phyloP scores from a whole-genome alignment of 92 coral and sea anemone species.

The Chrysogorgia sp. region DNA sequence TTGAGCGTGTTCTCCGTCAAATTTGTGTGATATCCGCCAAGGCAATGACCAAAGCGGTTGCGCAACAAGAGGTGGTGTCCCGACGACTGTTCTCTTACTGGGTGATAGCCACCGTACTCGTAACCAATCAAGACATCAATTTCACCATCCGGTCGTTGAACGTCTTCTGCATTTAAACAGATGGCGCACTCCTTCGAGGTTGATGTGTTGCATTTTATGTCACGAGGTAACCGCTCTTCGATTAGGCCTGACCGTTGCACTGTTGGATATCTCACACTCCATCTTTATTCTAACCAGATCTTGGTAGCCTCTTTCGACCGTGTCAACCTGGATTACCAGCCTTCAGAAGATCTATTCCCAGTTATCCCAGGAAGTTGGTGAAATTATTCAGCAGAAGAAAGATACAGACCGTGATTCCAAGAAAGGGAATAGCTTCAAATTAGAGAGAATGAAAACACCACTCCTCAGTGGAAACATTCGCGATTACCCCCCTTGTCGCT shows the following conservation, averaged over 20 bases:
- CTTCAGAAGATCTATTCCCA: neutral
- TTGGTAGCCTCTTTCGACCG: too few relatives aligned
- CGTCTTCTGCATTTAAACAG: constrained; percentile 56
- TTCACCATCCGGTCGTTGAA: constrained; percentile 62
- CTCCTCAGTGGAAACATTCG: constrained; percentile 63
- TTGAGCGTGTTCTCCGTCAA: neutral
- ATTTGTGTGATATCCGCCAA: constrained; percentile 44
- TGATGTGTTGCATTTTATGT: constrained; percentile 38
- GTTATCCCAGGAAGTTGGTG: neutral
- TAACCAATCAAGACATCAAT: constrained; percentile 70
- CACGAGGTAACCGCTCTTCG: too few relatives aligned
- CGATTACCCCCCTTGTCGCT: constrained; percentile 54
- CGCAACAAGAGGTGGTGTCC: constrained; percentile 61
- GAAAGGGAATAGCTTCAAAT: too few relatives aligned
- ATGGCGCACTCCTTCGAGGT: constrained; percentile 46
- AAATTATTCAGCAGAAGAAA: neutral
- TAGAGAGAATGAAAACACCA: too few relatives aligned
- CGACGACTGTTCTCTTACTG: constrained; percentile 48
- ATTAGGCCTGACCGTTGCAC: too few relatives aligned
- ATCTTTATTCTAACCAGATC: too few relatives aligned
- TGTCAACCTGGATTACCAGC: too few relatives aligned
- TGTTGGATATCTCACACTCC: too few relatives aligned
- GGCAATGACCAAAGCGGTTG: constrained; percentile 63
- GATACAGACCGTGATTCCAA: neutral
- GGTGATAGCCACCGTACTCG: constrained; percentile 72